phyloP scores from a whole-genome alignment of 2,888 invertebrate species.

The Lacanobia oleracea region DNA sequence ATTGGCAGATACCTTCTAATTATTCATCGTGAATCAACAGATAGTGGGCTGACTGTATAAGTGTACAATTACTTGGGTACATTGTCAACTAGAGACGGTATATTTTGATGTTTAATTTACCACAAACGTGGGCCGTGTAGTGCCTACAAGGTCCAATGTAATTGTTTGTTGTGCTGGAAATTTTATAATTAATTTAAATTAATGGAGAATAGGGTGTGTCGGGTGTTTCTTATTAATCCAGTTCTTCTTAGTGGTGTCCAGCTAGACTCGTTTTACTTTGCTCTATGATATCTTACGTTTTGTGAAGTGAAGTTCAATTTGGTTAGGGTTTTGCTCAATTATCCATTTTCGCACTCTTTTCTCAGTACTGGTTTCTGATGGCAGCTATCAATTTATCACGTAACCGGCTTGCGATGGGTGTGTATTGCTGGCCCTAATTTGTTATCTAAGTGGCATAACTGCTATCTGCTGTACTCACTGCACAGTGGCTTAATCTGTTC shows the following conservation, averaged over 20 bases:
- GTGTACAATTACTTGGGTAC: slow-evolving; percentile 47
- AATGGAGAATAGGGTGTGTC: slow-evolving; percentile 42
- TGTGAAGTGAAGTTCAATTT: neutral
- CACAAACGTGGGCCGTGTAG: slow-evolving; percentile 51
- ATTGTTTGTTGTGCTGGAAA: slow-evolving; percentile 51
- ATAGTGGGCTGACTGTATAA: slow-evolving; percentile 53
- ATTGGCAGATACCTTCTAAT: slow-evolving; percentile 61
- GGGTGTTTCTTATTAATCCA: neutral
- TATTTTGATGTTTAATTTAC: slow-evolving; percentile 60
- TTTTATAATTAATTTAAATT: slow-evolving; percentile 37
- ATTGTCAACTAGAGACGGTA: slow-evolving; percentile 52
- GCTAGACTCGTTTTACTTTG: neutral
- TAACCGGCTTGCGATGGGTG: neutral
- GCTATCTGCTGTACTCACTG: slow-evolving; percentile 36
- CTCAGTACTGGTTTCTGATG: neutral
- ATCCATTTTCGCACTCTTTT: neutral
- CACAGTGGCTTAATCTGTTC: slow-evolving; percentile 71
- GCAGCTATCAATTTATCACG: slow-evolving; percentile 3
- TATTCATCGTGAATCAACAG: slow-evolving; percentile 62
- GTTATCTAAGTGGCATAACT: slow-evolving; percentile 67
- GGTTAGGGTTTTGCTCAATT: neutral
- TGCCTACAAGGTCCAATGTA: slow-evolving; percentile 29
- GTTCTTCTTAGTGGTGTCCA: neutral
- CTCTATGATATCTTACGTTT: neutral
- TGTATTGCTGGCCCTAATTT: slow-evolving; percentile 63